phyloP scores from a whole-genome alignment of 2,113 vertebrate genomes.

The Tychaedon coryphoeus region DNA sequence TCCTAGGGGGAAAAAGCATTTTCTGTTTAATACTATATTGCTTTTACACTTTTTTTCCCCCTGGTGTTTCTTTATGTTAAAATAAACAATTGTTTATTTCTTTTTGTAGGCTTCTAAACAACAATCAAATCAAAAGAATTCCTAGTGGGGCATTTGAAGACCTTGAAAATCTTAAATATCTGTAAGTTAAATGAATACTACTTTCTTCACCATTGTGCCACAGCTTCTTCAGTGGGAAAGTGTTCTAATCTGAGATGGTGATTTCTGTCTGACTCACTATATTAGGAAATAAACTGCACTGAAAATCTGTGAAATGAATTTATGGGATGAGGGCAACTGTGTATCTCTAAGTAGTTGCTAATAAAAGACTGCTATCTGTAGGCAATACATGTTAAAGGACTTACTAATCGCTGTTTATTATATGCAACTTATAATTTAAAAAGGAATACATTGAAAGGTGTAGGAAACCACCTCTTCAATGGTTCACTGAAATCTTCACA shows the following conservation, averaged over 20 bases:
- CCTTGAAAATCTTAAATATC: conserved; percentile 97
- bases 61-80: neutral
- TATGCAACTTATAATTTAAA: neutral
- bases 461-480: neutral
- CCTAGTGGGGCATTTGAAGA: conserved; percentile 91
- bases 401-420: neutral
- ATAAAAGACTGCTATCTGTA: neutral
- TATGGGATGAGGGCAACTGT: neutral
- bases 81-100: neutral
- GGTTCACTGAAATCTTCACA: neutral
- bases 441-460: neutral
- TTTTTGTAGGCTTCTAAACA: conserved; percentile 89
- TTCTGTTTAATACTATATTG: neutral
- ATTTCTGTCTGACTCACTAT: neutral
- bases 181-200: conserved; percentile 81
- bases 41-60: neutral
- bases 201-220: neutral
- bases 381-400: neutral
- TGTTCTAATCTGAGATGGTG: neutral
- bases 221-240: neutral
- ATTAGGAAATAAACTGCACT: neutral
- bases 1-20: neutral
- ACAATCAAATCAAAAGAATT: conserved; percentile 94
- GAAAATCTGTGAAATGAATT: neutral
- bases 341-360: neutral